Base-by-base conservation (phyloP, 2,113 vertebrate species). In the Paratilapia polleni region DNA sequence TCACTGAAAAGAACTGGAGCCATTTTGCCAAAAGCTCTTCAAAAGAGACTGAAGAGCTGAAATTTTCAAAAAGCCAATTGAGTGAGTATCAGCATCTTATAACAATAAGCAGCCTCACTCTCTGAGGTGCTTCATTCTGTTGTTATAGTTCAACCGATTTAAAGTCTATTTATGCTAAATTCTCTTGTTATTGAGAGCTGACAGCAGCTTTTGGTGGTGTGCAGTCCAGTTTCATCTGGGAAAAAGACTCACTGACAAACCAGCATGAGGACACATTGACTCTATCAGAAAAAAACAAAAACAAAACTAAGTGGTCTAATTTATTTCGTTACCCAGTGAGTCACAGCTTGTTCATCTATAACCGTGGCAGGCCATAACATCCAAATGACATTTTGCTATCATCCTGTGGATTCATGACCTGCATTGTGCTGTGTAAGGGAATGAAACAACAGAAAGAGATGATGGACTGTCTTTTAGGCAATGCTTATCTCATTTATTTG, bases 281-380 rank as follows among this genome's bases (percentile, higher is more conserved):
- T 81, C 68, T 41, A 43, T 77, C 80, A 74, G 41, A 74, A 43
- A 5, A 38, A 6, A 49, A 76, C 64, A 22, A 10, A 59, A 76
- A n/a, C n/a, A n/a, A 54, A 76, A 38, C 12, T 0, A 54, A 84
- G 36, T 52, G 8, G 19, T 56, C 6, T 58, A 78, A 81, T 88
- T 81, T 9, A 31, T 41, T 89, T 68, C 62, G 63, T 80, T 83
- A 49, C 20, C 73, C 41, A 41, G 22, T 57, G 61, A 87, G 26
- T 80, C 80, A 26, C 75, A 85, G 63, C 64, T 84, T 56, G 28
- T 73, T 84, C 76, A 86, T 91, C 49, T 49, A 74, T 77, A 88
- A 84, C 54, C 4, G 26, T 31, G 80, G 26, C 82, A 86, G 81
- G 76, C 31, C 41, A 66, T 82, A 60, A 75, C 15, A 6, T 70